These are phyloP conservation scores for Prunella strophiata DNA, from an alignment of 2,797 vertebrate genomes.

Conservation along the genomic window DNA sequence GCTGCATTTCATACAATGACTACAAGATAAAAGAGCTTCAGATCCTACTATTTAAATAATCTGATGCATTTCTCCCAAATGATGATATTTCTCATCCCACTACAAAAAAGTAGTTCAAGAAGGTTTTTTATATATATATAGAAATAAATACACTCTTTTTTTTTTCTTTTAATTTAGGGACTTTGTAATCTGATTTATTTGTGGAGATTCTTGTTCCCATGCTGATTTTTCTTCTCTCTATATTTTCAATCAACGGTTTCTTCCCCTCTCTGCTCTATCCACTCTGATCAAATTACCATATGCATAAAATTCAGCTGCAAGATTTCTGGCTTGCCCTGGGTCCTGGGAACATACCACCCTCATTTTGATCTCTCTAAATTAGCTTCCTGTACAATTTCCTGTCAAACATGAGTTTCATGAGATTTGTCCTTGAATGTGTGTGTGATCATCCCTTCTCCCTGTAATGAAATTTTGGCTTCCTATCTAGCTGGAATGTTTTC, in stretches of 20 bases:
- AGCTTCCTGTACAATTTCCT: conserved; percentile 76
- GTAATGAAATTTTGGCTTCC: conserved; percentile 30
- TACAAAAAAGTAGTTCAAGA: neutral
- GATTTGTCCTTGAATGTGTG: conserved; percentile 65
- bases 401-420: conserved; percentile 72
- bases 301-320: conserved; percentile 66
- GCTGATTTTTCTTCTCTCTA: neutral
- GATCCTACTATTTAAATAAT: neutral
- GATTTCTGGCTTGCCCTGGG: conserved; percentile 61
- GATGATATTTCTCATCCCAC: neutral
- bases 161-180: neutral
- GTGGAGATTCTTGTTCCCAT: neutral
- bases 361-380: conserved; percentile 76
- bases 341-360: conserved; percentile 77
- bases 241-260: neutral
- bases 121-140: too few species aligned
- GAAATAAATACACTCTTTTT: too few species aligned
- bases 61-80: neutral
- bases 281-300: conserved; percentile 59
- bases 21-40: neutral
- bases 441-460: conserved; percentile 44
- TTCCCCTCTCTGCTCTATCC: conserved; percentile 5
- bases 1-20: neutral
- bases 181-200: neutral
- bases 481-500: conserved; percentile 57